Conservation (phyloP, 2,888 invertebrate genomes). For the Lampropteryx suffumata region DNA sequence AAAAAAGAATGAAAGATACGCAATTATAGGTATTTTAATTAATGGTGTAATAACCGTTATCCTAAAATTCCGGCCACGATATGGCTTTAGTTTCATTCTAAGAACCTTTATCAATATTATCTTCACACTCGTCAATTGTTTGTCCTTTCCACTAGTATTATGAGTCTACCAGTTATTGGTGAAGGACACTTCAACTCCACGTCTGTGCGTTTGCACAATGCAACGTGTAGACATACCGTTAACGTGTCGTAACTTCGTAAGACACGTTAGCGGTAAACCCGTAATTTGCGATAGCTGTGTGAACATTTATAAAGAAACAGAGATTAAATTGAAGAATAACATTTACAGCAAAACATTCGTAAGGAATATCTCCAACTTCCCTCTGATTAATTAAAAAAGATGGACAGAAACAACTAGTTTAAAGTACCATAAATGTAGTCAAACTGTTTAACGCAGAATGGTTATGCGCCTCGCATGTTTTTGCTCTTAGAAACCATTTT, state of each 20-base stretch:
- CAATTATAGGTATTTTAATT: background rate
- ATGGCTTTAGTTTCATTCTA: background rate
- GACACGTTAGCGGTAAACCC: slow-evolving; percentile 11
- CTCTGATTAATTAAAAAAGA: too few relatives aligned
- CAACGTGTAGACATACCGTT: too few relatives aligned
- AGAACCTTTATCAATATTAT: slow-evolving; percentile 38
- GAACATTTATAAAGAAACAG: slow-evolving; percentile 7
- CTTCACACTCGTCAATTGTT: slow-evolving; percentile 34
- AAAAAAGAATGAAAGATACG: background rate
- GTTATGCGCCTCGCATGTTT: background rate
- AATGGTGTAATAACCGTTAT: background rate
- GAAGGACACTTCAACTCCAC: slow-evolving; percentile 43
- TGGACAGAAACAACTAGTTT: too few relatives aligned
- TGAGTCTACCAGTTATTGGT: slow-evolving; percentile 8
- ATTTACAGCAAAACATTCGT: too few relatives aligned
- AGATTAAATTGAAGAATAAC: too few relatives aligned
- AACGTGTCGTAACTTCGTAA: too few relatives aligned
- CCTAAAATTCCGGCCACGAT: too few relatives aligned
- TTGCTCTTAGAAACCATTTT: background rate
- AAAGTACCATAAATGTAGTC: too few relatives aligned
- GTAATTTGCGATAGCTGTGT: slow-evolving; percentile 17
- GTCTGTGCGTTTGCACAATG: slow-evolving; percentile 43
- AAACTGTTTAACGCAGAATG: too few relatives aligned
- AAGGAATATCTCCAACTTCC: too few relatives aligned
- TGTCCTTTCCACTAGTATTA: slow-evolving; percentile 25